phyloP scores from a whole-genome alignment of 2,113 vertebrate species.

The Electrona antarctica region DNA sequence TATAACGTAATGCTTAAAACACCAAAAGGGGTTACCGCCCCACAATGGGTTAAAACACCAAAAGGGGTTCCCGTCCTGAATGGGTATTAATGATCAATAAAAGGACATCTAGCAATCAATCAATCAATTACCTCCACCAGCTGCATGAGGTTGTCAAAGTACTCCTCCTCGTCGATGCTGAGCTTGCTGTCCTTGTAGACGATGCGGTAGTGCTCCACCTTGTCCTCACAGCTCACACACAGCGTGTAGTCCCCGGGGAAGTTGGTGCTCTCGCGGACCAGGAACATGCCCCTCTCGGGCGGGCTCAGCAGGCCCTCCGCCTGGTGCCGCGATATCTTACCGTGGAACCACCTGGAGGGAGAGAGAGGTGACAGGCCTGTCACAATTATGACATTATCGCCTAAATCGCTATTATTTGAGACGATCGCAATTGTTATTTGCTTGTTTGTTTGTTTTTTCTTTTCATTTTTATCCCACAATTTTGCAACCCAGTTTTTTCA shows the following conservation, averaged over 20 bases:
- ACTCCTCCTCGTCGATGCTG: conserved; percentile 92
- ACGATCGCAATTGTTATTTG: background rate
- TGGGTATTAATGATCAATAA: too few relatives aligned
- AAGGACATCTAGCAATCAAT: too few relatives aligned
- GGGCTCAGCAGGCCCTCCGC: conserved; percentile 89
- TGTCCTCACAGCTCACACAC: conserved; percentile 94
- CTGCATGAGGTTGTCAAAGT: conserved; percentile 98
- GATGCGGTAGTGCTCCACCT: conserved; percentile 98
- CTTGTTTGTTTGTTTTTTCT: too few relatives aligned
- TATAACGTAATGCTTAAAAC: too few relatives aligned
- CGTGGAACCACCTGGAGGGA: conserved; percentile 93
- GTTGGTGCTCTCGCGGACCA: conserved; percentile 98
- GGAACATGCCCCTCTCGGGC: conserved; percentile 89
- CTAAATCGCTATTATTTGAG: background rate
- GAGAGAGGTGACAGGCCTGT: too few relatives aligned
- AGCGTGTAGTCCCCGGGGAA: conserved; percentile 97
- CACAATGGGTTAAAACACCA: too few relatives aligned
- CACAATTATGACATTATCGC: background rate
- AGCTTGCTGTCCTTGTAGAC: conserved; percentile 93
- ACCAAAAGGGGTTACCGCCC: too few relatives aligned
- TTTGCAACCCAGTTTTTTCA: too few relatives aligned
- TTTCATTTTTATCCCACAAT: too few relatives aligned
- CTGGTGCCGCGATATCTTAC: conserved; percentile 95
- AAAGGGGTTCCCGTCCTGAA: too few relatives aligned
- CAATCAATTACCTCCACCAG: conserved; percentile 89